Base-by-base conservation (phyloP, 2,888 invertebrate species). In the Sminthurides aquaticus region DNA sequence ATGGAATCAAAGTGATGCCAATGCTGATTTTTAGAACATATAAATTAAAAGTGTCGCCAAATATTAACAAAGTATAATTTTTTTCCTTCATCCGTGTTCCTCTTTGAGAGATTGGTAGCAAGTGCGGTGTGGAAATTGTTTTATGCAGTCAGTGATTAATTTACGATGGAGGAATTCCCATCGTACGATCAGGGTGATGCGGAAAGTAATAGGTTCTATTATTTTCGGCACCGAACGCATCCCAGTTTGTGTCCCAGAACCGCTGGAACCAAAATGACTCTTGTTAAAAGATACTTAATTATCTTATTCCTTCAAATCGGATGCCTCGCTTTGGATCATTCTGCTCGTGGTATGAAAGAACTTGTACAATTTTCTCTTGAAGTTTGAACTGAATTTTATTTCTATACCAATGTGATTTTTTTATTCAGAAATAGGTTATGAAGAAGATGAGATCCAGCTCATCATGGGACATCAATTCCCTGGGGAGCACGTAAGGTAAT, bases 311-410 rank as follows among this genome's bases (percentile, higher is more conserved):
- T 72, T 54, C 70, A 70, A 59, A 67, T 72, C 48, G 72, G 72
- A 18, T 72, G 72, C 60, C 59, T 72, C 24, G 72, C 72, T 54
- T 54, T 72, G 24, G 72, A 72, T 58, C 70, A 72, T 60, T 64
- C 71, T 24, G 65, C 69, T 26, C 57, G 67, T 66, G 71, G 71
- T 71, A 62, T 15, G 65, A 29, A 18, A 8, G 48, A 43, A 48
- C n/a, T n/a, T n/a, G n/a, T n/a, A n/a, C n/a, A n/a, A n/a, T n/a
- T n/a, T n/a, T n/a, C n/a, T n/a, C 5, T 26, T 56, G 26, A 28
- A 43, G 11, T 43, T 43, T 15, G 15, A 43, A 43, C 15, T 43
- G 43, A n/a, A n/a, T n/a, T n/a, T n/a, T n/a, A n/a, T n/a, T n/a
- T n/a, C n/a, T n/a, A 57, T 11, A 59, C 20, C 24, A 57, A 26